Conservation (phyloP, 2,797 vertebrate genomes). For the Rhinoraja longicauda region DNA sequence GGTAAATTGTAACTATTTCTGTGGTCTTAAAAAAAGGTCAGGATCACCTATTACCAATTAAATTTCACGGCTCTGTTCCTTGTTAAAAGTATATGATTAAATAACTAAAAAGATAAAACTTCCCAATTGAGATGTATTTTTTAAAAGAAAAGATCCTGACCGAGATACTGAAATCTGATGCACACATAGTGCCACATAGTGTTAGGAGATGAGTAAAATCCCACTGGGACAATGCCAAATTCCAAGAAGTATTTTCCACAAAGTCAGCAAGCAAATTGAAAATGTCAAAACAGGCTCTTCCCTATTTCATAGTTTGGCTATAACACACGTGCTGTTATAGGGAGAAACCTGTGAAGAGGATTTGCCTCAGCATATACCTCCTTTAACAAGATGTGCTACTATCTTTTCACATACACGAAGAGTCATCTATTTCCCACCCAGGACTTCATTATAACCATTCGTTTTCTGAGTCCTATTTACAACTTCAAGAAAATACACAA, state of each 20-base stretch:
- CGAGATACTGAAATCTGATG: neutral
- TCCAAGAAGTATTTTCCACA: neutral
- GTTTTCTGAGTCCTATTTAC: neutral
- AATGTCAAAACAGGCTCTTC: neutral
- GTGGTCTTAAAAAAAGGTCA: too few relatives aligned
- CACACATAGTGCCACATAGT: neutral
- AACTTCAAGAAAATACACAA: neutral
- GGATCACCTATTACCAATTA: neutral
- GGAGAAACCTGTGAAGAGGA: neutral
- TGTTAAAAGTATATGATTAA: neutral
- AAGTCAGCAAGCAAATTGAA: neutral
- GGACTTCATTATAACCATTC: neutral
- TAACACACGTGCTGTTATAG: neutral
- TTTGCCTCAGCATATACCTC: neutral
- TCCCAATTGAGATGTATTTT: too few relatives aligned
- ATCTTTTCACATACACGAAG: neutral
- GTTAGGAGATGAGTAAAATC: neutral
- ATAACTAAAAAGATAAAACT: neutral
- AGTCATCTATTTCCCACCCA: neutral
- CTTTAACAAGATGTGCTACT: neutral
- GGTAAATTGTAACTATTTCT: too few relatives aligned
- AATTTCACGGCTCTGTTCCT: neutral
- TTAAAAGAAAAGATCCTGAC: too few relatives aligned
- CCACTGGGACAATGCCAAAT: neutral
- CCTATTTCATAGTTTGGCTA: neutral